Evolutionary conservation across 2,113 vertebrate species (phyloP), one percentile per base, ranked within the genome.

Genomic region (Aphyosemion australe): DNA sequence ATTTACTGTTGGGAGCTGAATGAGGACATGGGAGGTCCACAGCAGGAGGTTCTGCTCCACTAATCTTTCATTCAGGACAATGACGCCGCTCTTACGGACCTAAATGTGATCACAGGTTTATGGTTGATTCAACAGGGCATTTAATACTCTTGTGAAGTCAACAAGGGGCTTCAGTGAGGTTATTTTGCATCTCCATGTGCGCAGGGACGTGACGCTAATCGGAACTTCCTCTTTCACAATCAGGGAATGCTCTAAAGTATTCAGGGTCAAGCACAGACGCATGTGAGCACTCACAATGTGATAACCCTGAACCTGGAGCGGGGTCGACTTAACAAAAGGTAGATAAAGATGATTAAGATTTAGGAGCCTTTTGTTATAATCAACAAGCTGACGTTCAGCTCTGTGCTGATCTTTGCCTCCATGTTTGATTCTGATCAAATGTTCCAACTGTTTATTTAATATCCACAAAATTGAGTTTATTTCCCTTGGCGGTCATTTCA

Each of bases 401-500:
- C 10, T 15, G 2, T 12, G 18, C 5, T 4, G 20, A 64, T n/a
- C 62, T 76, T 65, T 65, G 26, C 39, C 54, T 51, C 3, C 20
- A 21, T 32, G 26, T 26, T 14, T 51, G 61, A 53, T 26, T 49
- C 60, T 45, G 20, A 67, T 14, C 42, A 32, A 59, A 42, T 66
- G 70, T 74, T 16, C 46, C 18, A 18, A 15, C 11, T 78, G 56
- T 69, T 69, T 69, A 46, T 58, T 47, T 19, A 34, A 65, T 58
- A 74, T 55, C 16, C 69, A 77, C 46, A 63, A 50, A 69, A 56
- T 20, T 37, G 2, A 72, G 42, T 61, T 74, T 55, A 12, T 74
- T 48, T 84, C 48, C 58, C 70, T 54, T 64, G 67, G 72, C 12
- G 18, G 73, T 53, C 65, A 78, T 78, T 85, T 74, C 66, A 66